Evolutionary conservation across 2,888 invertebrate genomes (phyloP).

Genomic region (Agonopterix arenella): DNA sequence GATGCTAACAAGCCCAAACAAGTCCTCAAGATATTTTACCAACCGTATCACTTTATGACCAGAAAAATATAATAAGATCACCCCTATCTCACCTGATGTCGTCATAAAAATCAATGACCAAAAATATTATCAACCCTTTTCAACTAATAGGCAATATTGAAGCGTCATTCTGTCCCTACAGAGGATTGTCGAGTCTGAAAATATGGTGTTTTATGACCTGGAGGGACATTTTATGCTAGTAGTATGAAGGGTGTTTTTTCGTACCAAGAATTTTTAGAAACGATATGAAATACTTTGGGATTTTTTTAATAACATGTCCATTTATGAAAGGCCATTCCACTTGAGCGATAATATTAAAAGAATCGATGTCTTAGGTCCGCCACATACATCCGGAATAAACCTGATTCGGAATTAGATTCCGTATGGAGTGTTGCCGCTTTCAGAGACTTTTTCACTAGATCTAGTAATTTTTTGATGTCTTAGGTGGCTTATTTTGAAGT

Average conservation of each 20-base stretch:
- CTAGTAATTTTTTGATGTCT: too few species aligned
- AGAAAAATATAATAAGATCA: constrained; percentile 6
- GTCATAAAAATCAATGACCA: constrained; percentile 30
- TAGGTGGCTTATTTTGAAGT: too few species aligned
- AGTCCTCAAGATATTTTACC: background rate
- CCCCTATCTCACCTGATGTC: constrained; percentile 8
- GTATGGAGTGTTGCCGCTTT: too few species aligned
- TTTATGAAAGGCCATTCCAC: background rate
- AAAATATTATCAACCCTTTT: constrained; percentile 10
- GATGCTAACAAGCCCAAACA: background rate
- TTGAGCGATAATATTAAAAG: too few species aligned
- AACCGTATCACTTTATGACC: background rate
- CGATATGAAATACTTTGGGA: constrained; percentile 1
- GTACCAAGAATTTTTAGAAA: constrained; percentile 6
- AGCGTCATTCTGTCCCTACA: constrained; percentile 10
- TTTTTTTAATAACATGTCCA: constrained; percentile 1
- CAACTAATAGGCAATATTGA: constrained; percentile 10
- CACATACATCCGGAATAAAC: too few species aligned
- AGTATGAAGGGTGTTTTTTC: constrained; percentile 15
- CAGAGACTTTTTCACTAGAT: too few species aligned
- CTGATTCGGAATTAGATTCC: too few species aligned
- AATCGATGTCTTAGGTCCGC: too few species aligned
- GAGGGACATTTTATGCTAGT: constrained; percentile 18
- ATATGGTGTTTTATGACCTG: constrained; percentile 19
- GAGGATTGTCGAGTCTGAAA: constrained; percentile 10